phyloP scores from a whole-genome alignment of 2,113 vertebrate genomes.

The Bujurquina vittata region DNA sequence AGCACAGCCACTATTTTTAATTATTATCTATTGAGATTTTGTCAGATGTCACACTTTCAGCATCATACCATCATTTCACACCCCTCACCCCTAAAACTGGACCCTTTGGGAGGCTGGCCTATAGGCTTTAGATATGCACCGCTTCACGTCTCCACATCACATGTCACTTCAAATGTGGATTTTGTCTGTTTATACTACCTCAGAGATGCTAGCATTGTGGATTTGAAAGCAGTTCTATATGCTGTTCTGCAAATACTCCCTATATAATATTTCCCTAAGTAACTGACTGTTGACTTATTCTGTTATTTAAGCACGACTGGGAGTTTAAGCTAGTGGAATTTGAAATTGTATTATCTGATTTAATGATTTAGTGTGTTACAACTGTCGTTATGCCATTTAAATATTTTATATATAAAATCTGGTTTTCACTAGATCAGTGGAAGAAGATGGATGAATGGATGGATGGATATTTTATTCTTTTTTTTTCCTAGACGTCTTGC shows the following conservation, averaged over 20 bases:
- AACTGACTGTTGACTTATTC: background rate
- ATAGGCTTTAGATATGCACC: background rate
- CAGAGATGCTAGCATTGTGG: background rate
- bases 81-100: background rate
- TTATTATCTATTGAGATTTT: background rate
- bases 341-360: background rate
- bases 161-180: background rate
- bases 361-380: background rate
- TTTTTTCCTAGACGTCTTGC: background rate
- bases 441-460: no score
- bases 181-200: background rate
- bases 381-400: background rate
- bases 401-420: background rate
- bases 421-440: background rate
- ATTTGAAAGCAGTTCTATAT: background rate
- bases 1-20: background rate
- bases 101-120: background rate
- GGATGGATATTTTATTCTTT: background rate
- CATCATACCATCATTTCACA: fast-evolving
- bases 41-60: background rate
- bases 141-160: background rate
- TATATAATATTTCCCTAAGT: background rate
- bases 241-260: no score
- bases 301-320: background rate
- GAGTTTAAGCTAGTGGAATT: background rate